Base-by-base conservation (phyloP, 2,888 invertebrate genomes). In the Chloromyia formosa region DNA sequence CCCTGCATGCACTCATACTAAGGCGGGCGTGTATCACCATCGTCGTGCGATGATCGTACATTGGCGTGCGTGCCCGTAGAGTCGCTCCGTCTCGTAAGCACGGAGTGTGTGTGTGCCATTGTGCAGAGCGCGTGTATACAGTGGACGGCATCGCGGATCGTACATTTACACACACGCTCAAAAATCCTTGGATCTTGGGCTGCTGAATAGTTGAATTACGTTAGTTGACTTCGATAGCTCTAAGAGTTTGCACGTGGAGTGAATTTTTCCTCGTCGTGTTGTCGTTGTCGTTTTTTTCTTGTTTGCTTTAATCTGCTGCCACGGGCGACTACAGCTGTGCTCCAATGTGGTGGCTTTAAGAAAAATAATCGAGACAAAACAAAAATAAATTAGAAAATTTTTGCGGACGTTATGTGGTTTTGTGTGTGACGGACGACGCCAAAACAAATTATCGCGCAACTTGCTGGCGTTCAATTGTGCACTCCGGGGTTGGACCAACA, bases 181-280 rank as follows among this genome's bases (percentile, higher is more conserved):
- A 74, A 76, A 75, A 77, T 75, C 77, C 77, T 77, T 77, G 75
- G 77, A 77, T 75, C 74, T 77, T 18, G 56, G 71, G 58, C 75
- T 40, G 75, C 64, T 77, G 68, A 75, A 77, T 77, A 77, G 77
- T 76, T 82, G 83, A 83, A 83, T 85, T 83, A 83, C 83, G 84
- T 85, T 85, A 85, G 85, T 85, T 85, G 83, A 85, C 83, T 85
- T 84, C 84, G 85, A 85, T 85, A 84, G 84, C 85, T 85, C 85
- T 82, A 81, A 82, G 84, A 84, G 85, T 85, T 82, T 84, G 80
- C 84, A 85, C 85, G 85, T 84, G 83, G 82, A 81, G 79, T 82
- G 80, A 81, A 83, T 81, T 80, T 80, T 80, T 78, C 78, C 78
- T 78, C 76, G 76, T 78, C 14, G 12, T n/a, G 49, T 49, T n/a